A percentile compares a stretch with the other conserved stretches of the same genome.
phyloP scores from a whole-genome alignment of 2,113 vertebrate species.

The Psephotus haematonotus region DNA sequence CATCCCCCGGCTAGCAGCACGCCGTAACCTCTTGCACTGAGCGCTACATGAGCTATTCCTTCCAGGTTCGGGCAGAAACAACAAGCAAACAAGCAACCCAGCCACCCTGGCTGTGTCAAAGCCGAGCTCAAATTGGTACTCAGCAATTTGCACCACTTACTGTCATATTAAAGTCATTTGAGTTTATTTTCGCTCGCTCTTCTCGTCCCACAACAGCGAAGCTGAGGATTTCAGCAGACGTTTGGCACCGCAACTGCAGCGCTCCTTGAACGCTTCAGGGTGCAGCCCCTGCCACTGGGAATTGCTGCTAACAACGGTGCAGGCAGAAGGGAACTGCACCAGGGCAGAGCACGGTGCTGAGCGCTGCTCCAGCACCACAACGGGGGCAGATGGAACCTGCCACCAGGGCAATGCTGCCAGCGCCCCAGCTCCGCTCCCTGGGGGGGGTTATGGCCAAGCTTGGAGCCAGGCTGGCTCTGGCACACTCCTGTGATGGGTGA shows the following conservation, averaged over 20 bases:
- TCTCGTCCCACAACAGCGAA: background rate
- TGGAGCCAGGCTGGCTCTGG: background rate
- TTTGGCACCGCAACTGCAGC: background rate
- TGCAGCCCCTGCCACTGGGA: background rate
- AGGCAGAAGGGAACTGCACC: background rate
- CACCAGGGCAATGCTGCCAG: background rate
- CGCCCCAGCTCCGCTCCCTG: background rate
- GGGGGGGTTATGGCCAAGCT: background rate
- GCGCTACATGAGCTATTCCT: background rate
- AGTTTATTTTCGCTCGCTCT: background rate
- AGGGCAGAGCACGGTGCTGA: background rate
- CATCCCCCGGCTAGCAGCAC: background rate
- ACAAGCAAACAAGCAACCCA: background rate
- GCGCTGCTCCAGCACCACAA: background rate
- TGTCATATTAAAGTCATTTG: constrained; percentile 68
- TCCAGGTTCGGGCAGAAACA: constrained; percentile 26
- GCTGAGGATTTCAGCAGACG: background rate
- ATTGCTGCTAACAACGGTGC: background rate
- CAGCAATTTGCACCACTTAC: constrained; percentile 70
- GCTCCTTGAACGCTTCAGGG: background rate
- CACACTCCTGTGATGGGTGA: background rate
- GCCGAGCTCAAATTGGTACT: constrained; percentile 41
- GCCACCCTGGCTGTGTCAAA: constrained; percentile 14
- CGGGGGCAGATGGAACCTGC: background rate
- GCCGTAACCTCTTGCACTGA: background rate